These are phyloP conservation scores for Danio albolineatus DNA, from an alignment of 2,797 vertebrate genomes.

Conservation along the genomic window DNA sequence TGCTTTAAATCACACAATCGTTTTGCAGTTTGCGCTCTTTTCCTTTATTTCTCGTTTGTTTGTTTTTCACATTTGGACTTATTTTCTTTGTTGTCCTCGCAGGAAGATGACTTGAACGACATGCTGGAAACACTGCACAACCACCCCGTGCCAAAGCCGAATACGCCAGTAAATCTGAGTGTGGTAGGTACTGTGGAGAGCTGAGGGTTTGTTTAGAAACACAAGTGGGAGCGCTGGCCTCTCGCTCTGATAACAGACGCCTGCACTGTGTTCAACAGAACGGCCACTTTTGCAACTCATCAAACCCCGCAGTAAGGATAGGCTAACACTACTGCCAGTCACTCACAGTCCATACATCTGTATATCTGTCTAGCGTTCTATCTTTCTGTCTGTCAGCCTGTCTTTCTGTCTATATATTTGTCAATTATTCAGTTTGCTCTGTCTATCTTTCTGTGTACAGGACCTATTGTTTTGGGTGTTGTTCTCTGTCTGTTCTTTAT, in stretches of 20 bases:
- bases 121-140: constrained; percentile 90
- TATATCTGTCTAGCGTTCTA: constrained; percentile 32
- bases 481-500: background rate
- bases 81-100: constrained; percentile 54
- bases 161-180: constrained; percentile 89
- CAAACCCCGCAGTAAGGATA: constrained; percentile 68
- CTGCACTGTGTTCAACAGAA: constrained; percentile 66
- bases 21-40: constrained; percentile 63
- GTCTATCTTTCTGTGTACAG: background rate
- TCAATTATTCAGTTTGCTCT: background rate
- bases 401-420: background rate
- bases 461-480: background rate
- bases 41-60: background rate
- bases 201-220: constrained; percentile 74
- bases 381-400: background rate
- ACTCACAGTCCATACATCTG: constrained; percentile 45
- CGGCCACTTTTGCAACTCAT: constrained; percentile 67
- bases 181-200: constrained; percentile 85
- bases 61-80: constrained; percentile 49
- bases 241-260: constrained; percentile 67
- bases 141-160: constrained; percentile 92
- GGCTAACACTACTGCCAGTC: constrained; percentile 55
- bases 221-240: constrained; percentile 71
- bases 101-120: constrained; percentile 95
- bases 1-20: constrained; percentile 60